A percentile compares a stretch with the other conserved stretches of the same genome.
phyloP scores from a whole-genome alignment of 1,140 invertebrate genomes.

The Paraescarpia echinospica region DNA sequence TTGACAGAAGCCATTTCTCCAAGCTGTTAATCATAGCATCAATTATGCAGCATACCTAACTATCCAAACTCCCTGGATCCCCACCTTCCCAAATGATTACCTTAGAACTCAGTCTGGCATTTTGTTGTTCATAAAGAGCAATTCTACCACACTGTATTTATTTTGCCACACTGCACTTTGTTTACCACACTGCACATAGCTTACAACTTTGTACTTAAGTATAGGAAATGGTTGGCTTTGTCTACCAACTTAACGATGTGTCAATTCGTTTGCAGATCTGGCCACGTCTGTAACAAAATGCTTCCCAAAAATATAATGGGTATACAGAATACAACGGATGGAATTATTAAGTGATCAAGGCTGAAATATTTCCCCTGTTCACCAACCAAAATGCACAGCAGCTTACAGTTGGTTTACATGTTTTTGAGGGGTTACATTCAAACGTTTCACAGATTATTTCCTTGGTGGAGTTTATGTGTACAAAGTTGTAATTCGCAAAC shows the following conservation, averaged over 20 bases:
- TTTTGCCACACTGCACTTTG: background rate
- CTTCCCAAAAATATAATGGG: background rate
- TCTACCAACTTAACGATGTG: background rate
- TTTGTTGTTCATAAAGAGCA: background rate
- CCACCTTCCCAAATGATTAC: background rate
- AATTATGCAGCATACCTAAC: background rate
- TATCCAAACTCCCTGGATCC: background rate
- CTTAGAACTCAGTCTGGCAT: background rate
- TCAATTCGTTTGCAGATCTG: background rate
- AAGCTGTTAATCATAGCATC: background rate
- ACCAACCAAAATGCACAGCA: too few species aligned
- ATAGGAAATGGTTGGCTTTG: background rate
- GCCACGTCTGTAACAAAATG: background rate
- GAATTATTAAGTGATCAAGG: too few species aligned
- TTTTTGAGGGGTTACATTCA: too few species aligned
- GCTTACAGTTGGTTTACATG: too few species aligned
- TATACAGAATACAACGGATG: background rate
- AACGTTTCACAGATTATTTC: too few species aligned
- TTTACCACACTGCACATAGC: background rate
- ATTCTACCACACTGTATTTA: background rate
- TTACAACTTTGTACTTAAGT: background rate
- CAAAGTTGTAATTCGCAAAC: too few species aligned
- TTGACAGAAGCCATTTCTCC: background rate
- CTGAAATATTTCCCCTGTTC: too few species aligned
- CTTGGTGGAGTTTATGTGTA: too few species aligned